Conservation (phyloP, 2,888 invertebrate genomes). For the Ectemnius lituratus region DNA sequence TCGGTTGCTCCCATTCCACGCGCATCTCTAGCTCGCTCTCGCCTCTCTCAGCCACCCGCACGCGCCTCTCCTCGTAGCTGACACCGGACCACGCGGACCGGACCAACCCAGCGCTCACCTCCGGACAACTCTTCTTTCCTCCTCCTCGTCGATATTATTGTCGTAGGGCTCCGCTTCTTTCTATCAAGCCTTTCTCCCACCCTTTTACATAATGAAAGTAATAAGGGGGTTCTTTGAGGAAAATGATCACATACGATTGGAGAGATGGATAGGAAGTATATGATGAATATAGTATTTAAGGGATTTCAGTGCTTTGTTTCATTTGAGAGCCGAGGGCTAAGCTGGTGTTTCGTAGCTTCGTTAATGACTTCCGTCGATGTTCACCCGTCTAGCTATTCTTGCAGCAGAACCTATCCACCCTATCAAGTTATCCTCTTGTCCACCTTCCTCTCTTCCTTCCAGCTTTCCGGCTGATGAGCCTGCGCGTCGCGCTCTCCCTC, state of each 20-base stretch:
- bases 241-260: no score
- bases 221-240: no score
- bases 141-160: no score
- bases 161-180: no score
- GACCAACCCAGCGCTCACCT: conserved; percentile 21
- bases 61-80: conserved; percentile 40
- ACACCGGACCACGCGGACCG: conserved; percentile 59
- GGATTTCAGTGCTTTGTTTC: no score
- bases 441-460: not conserved
- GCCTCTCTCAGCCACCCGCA: conserved; percentile 50
- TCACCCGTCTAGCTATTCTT: conserved; percentile 1
- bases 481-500: not conserved
- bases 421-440: not conserved
- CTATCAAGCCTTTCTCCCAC: no score
- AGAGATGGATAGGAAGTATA: no score
- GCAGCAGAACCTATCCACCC: not conserved
- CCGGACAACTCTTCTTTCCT: not conserved
- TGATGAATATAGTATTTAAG: no score
- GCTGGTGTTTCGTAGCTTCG: not conserved
- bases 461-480: not conserved
- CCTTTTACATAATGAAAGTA: no score
- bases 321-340: no score
- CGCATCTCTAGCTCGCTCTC: conserved; percentile 33
- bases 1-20: conserved; percentile 5
- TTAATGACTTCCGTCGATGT: not conserved